Evolutionary conservation across 2,888 invertebrate species (phyloP), one percentile per base, ranked within the genome.

Genomic region (Amphiduros pacificus): DNA sequence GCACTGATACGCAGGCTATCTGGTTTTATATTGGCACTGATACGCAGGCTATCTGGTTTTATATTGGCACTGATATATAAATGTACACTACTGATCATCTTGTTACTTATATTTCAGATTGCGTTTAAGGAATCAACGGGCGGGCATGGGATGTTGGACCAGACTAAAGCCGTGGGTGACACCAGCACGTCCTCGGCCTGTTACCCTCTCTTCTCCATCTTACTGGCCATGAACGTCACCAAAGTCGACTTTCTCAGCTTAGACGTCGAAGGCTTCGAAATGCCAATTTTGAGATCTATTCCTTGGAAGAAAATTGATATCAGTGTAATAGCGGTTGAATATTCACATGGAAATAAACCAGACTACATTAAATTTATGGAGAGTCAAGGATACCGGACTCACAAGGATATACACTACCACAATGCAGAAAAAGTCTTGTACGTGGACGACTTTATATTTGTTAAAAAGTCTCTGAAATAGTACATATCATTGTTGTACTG

Each of bases 161-260:
- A n/a, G n/a, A n/a, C n/a, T n/a, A n/a, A n/a, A n/a, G n/a, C n/a
- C n/a, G n/a, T n/a, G n/a, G n/a, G n/a, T n/a, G n/a, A n/a, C n/a
- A n/a, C n/a, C n/a, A n/a, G n/a, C n/a, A n/a, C n/a, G n/a, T n/a
- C n/a, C n/a, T n/a, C n/a, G n/a, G n/a, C n/a, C 79, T 93, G 92
- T 83, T 91, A 92, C 79, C 92, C 93, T 60, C 85, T 93, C 65
- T 91, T 89, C 79, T 91, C 92, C 1, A 86, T 93, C 66, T 85
- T 93, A 79, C 83, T 91, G 73, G 92, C 92, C 53, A 90, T 89
- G 67, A 89, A 90, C 76, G 87, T 88, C 52, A 86, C 89, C 11
- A 84, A 83, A 41, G 86, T 91, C 27, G 88, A 90, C 82, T 89
- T 89, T 77, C 85, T 92, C 70, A 88, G 89, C 77, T 84, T 93